These are phyloP conservation scores for Planococcus citri DNA, from an alignment of 1,140 invertebrate species.

Conservation along the genomic window DNA sequence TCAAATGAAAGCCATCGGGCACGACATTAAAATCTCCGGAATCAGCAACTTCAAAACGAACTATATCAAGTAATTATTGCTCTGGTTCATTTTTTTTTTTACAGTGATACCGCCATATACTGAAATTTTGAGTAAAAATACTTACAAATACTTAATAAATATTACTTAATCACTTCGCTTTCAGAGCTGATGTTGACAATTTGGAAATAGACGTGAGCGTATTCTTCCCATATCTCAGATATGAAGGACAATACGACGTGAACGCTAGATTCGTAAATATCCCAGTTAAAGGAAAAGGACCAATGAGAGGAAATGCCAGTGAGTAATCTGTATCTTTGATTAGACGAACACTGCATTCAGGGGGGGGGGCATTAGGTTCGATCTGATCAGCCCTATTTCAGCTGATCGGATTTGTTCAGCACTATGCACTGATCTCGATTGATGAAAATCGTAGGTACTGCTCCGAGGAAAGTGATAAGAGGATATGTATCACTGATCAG, in stretches of 20 bases:
- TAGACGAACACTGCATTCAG: no score
- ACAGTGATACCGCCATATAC: no score
- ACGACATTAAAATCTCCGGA: slow-evolving; percentile 13
- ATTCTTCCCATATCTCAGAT: slow-evolving; percentile 40
- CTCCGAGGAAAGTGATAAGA: no score
- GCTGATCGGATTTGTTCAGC: no score
- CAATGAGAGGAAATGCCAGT: slow-evolving; percentile 47
- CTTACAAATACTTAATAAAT: no score
- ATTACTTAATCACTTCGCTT: slow-evolving; percentile 24
- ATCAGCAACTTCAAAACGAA: slow-evolving; percentile 11
- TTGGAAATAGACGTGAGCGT: slow-evolving; percentile 39
- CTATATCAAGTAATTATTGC: slow-evolving; percentile 20
- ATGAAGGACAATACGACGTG: slow-evolving; percentile 45
- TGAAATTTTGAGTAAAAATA: no score
- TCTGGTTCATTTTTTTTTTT: no score
- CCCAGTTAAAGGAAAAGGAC: slow-evolving; percentile 44
- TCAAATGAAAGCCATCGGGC: neutral
- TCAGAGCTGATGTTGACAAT: slow-evolving; percentile 39
- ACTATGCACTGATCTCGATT: no score
- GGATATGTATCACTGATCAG: no score
- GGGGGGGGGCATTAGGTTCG: no score
- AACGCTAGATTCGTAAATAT: slow-evolving; percentile 46
- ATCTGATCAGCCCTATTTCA: no score
- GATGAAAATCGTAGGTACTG: no score
- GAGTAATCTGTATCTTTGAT: slow-evolving; percentile 29